These are phyloP conservation scores for Saimiri boliviensis DNA, from an alignment of 2,113 vertebrate genomes.

Conservation along the genomic window DNA sequence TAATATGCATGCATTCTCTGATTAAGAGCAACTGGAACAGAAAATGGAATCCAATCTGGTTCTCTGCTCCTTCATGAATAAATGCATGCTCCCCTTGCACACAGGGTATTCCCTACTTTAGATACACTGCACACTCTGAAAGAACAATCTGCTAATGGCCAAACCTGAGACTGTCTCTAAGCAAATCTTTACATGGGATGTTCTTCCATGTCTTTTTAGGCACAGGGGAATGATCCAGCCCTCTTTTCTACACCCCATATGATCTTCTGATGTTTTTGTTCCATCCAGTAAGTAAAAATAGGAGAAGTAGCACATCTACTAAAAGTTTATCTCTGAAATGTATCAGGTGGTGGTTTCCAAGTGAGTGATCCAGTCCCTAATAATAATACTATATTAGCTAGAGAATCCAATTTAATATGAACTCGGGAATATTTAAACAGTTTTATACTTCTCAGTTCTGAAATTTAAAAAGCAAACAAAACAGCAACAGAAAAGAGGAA, in stretches of 20 bases:
- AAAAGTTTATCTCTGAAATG: conserved; percentile 49
- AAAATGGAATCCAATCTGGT: not conserved
- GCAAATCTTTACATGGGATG: not conserved
- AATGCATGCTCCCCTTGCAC: not conserved
- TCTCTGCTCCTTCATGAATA: not conserved
- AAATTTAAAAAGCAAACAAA: conserved; percentile 42
- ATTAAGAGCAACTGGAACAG: not conserved
- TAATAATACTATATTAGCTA: conserved; percentile 41
- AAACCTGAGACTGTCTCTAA: not conserved
- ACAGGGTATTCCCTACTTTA: not conserved
- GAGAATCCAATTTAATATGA: conserved; percentile 17
- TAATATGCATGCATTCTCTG: not conserved
- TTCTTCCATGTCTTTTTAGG: not conserved
- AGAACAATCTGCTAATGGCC: not conserved
- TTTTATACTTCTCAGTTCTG: conserved; percentile 38
- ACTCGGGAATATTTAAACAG: not conserved
- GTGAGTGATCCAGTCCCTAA: conserved; percentile 64
- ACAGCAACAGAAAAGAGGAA: not conserved
- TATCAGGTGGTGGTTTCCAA: conserved; percentile 57
- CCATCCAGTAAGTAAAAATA: not conserved
- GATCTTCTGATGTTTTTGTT: not conserved
- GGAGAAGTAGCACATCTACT: not conserved
- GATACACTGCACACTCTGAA: not conserved
- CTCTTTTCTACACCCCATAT: not conserved
- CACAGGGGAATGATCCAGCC: not conserved